These are phyloP conservation scores for Rotaria magnacalcarata DNA, from an alignment of 2,888 invertebrate species.

Conservation along the genomic window DNA sequence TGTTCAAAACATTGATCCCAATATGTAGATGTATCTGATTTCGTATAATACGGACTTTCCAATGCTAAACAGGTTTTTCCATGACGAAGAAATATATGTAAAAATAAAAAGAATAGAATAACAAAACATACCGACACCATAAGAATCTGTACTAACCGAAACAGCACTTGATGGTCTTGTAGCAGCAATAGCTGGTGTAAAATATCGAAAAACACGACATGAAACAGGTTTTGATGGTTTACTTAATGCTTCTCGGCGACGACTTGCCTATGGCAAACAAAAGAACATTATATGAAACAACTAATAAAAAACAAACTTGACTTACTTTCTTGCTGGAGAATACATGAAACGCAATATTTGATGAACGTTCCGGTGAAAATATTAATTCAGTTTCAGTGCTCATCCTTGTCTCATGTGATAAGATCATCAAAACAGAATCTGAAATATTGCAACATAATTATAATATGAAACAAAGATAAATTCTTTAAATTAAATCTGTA, in stretches of 20 bases:
- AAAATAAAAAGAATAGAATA: neutral
- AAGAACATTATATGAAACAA: neutral
- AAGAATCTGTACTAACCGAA: slow-evolving; percentile 28
- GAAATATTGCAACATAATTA: neutral
- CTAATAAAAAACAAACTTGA: neutral
- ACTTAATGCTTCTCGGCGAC: neutral
- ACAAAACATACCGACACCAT: neutral
- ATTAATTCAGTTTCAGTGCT: neutral
- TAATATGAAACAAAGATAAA: too few relatives aligned
- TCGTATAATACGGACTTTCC: slow-evolving; percentile 14
- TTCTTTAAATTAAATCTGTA: too few relatives aligned
- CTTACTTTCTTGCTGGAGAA: slow-evolving; percentile 23
- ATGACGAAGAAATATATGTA: neutral
- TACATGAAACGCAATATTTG: neutral
- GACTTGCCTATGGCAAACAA: neutral
- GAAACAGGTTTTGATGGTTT: slow-evolving; percentile 24
- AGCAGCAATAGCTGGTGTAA: neutral
- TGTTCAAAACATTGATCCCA: slow-evolving; percentile 32
- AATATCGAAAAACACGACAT: slow-evolving; percentile 22
- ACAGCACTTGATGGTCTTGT: neutral
- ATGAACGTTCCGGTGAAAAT: slow-evolving; percentile 3
- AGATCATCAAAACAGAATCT: slow-evolving; percentile 22
- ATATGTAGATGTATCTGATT: neutral
- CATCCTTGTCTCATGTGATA: slow-evolving; percentile 9
- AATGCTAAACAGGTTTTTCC: neutral